Evolutionary conservation across 1,140 invertebrate genomes (phyloP).

Genomic region (Monomorium pharaonis): DNA sequence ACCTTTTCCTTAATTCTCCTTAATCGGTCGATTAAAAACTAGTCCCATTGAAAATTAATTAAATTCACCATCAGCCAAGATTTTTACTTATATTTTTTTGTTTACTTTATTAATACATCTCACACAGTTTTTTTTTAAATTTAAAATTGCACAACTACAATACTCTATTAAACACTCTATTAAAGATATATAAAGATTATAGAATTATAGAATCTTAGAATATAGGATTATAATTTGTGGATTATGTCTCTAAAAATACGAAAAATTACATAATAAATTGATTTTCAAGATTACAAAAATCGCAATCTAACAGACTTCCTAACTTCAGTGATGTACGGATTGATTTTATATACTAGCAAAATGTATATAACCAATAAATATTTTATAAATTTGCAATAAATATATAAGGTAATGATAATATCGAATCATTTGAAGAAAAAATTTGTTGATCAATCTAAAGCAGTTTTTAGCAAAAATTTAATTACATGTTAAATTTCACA

Average conservation of each 20-base stretch:
- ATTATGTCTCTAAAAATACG: neutral
- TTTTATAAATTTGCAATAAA: neutral
- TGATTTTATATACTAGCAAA: neutral
- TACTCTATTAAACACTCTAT: too few species aligned
- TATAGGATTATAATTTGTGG: neutral
- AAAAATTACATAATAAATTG: neutral
- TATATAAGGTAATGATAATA: neutral
- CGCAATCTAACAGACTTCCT: neutral
- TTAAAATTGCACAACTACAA: slow-evolving; percentile 68
- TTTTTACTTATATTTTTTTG: slow-evolving; percentile 61
- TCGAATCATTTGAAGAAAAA: neutral
- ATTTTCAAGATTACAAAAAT: neutral
- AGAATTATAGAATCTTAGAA: neutral
- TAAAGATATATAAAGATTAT: slow-evolving; percentile 61
- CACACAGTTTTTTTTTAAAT: slow-evolving; percentile 77
- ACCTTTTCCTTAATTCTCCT: slow-evolving; percentile 75
- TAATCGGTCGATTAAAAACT: slow-evolving; percentile 70
- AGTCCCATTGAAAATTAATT: slow-evolving; percentile 67
- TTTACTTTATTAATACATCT: slow-evolving; percentile 83
- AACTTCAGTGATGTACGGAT: neutral
- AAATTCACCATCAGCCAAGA: slow-evolving; percentile 80
- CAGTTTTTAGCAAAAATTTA: neutral
- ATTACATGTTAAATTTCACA: neutral
- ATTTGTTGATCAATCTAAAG: slow-evolving; percentile 1
- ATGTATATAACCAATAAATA: neutral